These are phyloP conservation scores for Gymnothorax javanicus DNA, from an alignment of 2,797 vertebrate species.

Conservation along the genomic window DNA sequence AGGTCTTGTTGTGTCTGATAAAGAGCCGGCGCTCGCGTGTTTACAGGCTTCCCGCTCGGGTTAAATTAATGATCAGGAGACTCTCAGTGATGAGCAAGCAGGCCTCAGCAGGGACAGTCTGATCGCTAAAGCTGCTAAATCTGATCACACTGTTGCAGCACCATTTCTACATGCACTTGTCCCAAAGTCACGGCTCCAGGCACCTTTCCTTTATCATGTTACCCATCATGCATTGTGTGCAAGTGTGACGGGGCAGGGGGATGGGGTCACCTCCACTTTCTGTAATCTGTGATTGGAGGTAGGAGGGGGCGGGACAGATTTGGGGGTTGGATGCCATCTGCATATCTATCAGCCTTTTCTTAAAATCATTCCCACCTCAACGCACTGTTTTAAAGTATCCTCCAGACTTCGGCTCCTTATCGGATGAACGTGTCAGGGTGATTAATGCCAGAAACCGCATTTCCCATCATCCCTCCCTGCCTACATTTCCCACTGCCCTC, in stretches of 20 bases:
- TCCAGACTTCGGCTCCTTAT: conserved; percentile 60
- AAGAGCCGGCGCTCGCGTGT: not conserved
- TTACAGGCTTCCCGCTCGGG: not conserved
- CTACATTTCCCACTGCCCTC: conserved; percentile 57
- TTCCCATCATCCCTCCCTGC: conserved; percentile 49
- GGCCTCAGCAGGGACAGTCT: not conserved
- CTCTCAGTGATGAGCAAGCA: no score
- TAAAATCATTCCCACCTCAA: conserved; percentile 44
- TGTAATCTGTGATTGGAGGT: not conserved
- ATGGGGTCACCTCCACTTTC: not conserved
- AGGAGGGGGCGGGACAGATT: not conserved
- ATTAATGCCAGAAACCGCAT: conserved; percentile 62
- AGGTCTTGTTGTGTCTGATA: not conserved
- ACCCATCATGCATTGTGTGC: not conserved
- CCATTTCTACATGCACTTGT: not conserved
- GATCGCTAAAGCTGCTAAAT: not conserved
- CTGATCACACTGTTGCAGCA: not conserved
- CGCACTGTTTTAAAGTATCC: conserved; percentile 59
- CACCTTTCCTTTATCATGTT: not conserved
- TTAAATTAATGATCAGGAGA: not conserved
- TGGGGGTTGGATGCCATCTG: not conserved
- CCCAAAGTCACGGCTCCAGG: not conserved
- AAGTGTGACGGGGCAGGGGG: not conserved
- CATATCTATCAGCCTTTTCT: not conserved
- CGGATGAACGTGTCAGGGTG: conserved; percentile 68